A percentile compares a stretch with the other conserved stretches of the same genome.
Conservation (phyloP, 1,140 invertebrate genomes). For the Polypedilum pembai region DNA sequence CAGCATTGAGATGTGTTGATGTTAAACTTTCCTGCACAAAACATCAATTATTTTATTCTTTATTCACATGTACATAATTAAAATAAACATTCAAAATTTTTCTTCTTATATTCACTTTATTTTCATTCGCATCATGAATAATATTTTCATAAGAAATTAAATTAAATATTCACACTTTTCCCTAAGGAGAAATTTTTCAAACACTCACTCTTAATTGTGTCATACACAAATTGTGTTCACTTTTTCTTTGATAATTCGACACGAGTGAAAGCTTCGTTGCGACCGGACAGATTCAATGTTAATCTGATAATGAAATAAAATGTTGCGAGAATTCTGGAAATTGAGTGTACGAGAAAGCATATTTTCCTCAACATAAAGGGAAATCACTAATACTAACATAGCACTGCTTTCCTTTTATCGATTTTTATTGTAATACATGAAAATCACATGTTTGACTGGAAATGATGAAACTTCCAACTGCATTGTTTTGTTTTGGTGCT, state of each 20-base stretch:
- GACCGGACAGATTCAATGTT: slow-evolving; percentile 10
- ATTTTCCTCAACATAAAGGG: not conserved
- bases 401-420: not conserved
- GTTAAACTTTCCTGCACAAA: too few relatives aligned
- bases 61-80: too few relatives aligned
- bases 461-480: not conserved
- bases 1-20: too few relatives aligned
- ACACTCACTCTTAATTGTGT: too few relatives aligned
- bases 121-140: too few relatives aligned
- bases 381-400: not conserved
- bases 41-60: too few relatives aligned
- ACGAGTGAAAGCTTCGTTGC: not conserved
- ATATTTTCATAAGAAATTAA: too few relatives aligned
- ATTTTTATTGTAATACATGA: not conserved
- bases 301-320: slow-evolving; percentile 1
- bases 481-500: not conserved
- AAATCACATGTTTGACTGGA: slow-evolving; percentile 12
- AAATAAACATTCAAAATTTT: too few relatives aligned
- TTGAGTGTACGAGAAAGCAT: not conserved
- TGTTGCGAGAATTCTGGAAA: not conserved
- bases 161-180: too few relatives aligned
- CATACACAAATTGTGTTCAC: too few relatives aligned
- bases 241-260: not conserved
- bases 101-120: too few relatives aligned
- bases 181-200: too few relatives aligned